These are phyloP conservation scores for Podarcis siculus DNA, from an alignment of 2,797 vertebrate genomes.

Conservation along the genomic window DNA sequence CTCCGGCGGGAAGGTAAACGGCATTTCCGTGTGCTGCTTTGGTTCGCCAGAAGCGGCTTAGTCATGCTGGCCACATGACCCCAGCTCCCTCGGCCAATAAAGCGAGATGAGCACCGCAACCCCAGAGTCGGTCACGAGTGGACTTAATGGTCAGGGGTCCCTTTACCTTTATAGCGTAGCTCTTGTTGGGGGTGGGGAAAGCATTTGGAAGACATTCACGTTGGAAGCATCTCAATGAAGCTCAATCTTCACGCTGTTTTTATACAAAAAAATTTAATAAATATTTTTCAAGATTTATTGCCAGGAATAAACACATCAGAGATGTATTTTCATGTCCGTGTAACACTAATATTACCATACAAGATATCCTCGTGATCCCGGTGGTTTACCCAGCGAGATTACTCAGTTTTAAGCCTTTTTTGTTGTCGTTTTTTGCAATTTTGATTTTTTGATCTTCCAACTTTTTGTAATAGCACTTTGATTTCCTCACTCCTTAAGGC, in stretches of 20 bases:
- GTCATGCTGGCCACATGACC: no score
- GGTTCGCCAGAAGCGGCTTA: no score
- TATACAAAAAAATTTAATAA: constrained; percentile 99
- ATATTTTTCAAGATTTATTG: constrained; percentile 99
- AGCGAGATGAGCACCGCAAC: no score
- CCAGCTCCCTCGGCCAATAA: no score
- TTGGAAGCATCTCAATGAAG: constrained; percentile 23
- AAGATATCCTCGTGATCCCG: constrained; percentile 91
- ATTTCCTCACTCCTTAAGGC: constrained; percentile 84
- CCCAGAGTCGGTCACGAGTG: no score
- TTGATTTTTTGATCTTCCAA: constrained; percentile 72
- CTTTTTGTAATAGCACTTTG: constrained; percentile 77
- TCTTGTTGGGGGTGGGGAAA: background rate
- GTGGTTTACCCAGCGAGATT: constrained; percentile 85
- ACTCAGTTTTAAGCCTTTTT: constrained; percentile 88
- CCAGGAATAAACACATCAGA: constrained; percentile 95
- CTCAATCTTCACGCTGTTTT: constrained; percentile 87
- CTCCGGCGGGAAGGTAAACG: no score
- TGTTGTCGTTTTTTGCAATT: background rate
- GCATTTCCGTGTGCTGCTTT: no score
- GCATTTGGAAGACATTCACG: background rate
- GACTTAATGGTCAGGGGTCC: no score
- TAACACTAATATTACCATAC: constrained; percentile 91
- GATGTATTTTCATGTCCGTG: constrained; percentile 88
- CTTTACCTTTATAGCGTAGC: background rate